These are phyloP conservation scores for Apteryx mantelli DNA, from an alignment of 2,113 vertebrate species.

Conservation along the genomic window DNA sequence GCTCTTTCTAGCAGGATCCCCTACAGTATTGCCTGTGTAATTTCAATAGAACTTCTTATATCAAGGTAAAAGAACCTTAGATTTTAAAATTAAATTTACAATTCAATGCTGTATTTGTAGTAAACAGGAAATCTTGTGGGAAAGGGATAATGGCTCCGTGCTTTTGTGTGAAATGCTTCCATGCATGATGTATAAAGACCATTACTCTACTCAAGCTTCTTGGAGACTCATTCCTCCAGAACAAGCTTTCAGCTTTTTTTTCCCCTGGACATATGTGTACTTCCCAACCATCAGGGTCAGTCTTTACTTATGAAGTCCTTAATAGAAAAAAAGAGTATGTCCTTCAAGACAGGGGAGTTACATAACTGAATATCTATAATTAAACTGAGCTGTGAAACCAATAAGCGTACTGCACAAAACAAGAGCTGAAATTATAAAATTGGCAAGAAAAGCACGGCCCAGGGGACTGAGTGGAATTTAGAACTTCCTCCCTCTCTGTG, in stretches of 20 bases:
- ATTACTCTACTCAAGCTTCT: background rate
- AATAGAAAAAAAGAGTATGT: background rate
- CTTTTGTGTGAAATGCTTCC: background rate
- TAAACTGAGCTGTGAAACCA: background rate
- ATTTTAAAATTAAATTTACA: conserved; percentile 30
- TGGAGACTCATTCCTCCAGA: background rate
- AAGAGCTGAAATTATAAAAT: background rate
- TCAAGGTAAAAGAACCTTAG: background rate
- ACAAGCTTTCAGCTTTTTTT: background rate
- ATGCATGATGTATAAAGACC: conserved; percentile 10
- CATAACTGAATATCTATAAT: background rate
- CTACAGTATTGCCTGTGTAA: background rate
- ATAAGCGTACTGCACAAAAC: rapidly evolving
- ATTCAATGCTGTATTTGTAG: background rate
- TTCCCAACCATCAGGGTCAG: background rate
- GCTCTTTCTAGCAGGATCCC: background rate
- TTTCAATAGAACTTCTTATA: background rate
- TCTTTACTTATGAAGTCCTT: background rate
- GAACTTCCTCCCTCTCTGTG: background rate
- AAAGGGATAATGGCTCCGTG: background rate
- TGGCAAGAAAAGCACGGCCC: background rate
- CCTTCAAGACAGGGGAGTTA: background rate
- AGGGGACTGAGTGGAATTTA: rapidly evolving
- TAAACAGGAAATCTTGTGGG: background rate
- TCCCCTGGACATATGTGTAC: background rate